phyloP scores from a whole-genome alignment of 2,113 vertebrate genomes.

The Rhinolophus ferrumequinum region DNA sequence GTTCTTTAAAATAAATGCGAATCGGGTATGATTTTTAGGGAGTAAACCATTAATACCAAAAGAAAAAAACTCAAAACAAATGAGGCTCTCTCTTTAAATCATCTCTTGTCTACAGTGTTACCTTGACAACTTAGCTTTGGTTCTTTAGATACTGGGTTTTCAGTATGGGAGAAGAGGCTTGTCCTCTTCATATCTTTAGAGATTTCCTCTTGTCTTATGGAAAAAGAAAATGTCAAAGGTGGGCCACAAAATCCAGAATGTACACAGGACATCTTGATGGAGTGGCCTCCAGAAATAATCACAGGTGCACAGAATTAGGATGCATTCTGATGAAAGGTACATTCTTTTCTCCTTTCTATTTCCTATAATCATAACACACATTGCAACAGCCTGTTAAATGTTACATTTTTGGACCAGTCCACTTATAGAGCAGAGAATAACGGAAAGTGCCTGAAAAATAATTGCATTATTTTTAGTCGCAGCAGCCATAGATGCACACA shows the following conservation, averaged over 20 bases:
- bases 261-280: constrained; percentile 50
- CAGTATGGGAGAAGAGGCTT: constrained; percentile 64
- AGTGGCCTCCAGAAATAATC: constrained; percentile 74
- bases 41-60: constrained; percentile 38
- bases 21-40: constrained; percentile 58
- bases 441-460: constrained; percentile 81
- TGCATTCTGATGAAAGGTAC: constrained; percentile 70
- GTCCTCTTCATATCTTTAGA: constrained; percentile 63
- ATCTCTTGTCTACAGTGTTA: constrained; percentile 83
- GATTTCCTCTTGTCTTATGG: constrained; percentile 52
- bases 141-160: constrained; percentile 75
- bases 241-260: constrained; percentile 29
- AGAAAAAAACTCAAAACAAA: constrained; percentile 15
- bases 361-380: neutral
- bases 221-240: constrained; percentile 35
- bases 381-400: constrained; percentile 43
- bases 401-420: constrained; percentile 67
- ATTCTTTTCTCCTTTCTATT: neutral
- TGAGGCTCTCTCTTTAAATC: constrained; percentile 80
- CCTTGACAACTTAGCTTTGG: constrained; percentile 84
- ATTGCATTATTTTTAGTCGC: constrained; percentile 85
- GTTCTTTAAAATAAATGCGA: constrained; percentile 25
- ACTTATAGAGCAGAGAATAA: constrained; percentile 67
- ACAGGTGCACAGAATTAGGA: constrained; percentile 74
- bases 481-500: constrained; percentile 63